Evolutionary conservation across 2,797 vertebrate genomes (phyloP), one percentile per base, ranked within the genome.

Genomic region (Leptatherina wallacei): DNA sequence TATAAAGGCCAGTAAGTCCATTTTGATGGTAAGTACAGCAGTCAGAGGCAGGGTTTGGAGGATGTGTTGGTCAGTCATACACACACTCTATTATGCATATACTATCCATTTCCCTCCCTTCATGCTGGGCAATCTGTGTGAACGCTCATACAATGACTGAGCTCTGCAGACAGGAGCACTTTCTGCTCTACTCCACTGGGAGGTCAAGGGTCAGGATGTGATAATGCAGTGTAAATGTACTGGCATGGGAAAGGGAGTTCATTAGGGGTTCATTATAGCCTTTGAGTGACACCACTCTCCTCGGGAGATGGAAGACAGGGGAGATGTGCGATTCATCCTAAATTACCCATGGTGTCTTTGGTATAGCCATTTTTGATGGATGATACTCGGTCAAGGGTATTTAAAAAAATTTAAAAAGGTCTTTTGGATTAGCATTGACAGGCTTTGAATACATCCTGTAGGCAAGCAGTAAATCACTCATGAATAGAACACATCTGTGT

Each of bases 191-290:
- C 75, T 90, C 87, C 80, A 71, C 71, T 38, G 86, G 81, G 90
- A 86, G 87, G 85, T 88, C 83, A 92, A 75, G 78, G 91, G 88
- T 92, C 90, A 89, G 75, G 69, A 76, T 73, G 83, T 36, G 73
- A 85, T 93, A 92, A 93, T 91, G 89, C 88, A 86, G 89, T 88
- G 85, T 86, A 87, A 90, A 91, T 90, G 86, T 80, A 85, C 74
- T 71, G 78, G 62, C 85, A 64, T 81, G 85, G 89, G 88, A 88
- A 77, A 88, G 83, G 70, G 82, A 90, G 86, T 92, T 94, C 88
- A 92, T 92, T 92, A 93, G 78, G 87, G 80, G 75, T 89, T 85
- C 90, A 92, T 93, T 91, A 92, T 77, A 81, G 61, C 40, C 78
- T 80, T 74, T 91, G 87, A 91, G 84, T 92, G 91, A 91, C 88